Evolutionary conservation across 2,888 invertebrate genomes (phyloP), one percentile per base, ranked within the genome.

Genomic region (Scrobipalpa costella): DNA sequence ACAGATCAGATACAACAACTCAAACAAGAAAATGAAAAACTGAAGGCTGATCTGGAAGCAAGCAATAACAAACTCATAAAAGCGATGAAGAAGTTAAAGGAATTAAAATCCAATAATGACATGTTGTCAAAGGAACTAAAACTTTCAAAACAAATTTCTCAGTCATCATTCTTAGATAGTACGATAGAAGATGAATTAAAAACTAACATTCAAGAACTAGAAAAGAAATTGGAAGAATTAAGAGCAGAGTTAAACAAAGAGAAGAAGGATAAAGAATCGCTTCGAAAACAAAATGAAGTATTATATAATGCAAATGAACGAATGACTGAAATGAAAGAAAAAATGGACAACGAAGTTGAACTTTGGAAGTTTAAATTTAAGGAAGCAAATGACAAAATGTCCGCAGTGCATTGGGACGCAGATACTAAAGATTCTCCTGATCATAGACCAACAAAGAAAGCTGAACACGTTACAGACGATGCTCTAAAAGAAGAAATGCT

Each of bases 171-270:
- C 75, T 88, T 97, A 57, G 95, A 97, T 74, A 93, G 93, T 63
- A 94, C 96, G 7, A 95, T 97, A 65, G 95, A 96, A 79, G 96
- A 96, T 71, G 97, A 97, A 83, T 80, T 97, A n/a, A 94, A 94
- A 70, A 86, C 86, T 13, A 96, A 96, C 79, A 88, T 96, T 33
- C 84, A 88, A 64, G 85, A 90, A 57, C 83, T 96, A 60, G 96
- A 96, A 74, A 94, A 94, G 66, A 93, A 92, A 70, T 77, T 95
- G 15, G 91, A 90, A 66, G 95, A 95, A 67, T 76, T 93, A 1
- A 90, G 82, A 63, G 80, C 88, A 21, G 94, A 94, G 62, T 78
- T 93, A 50, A 93, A 92, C 49, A 94, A 93, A 77, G 92, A 94
- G 66, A 91, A 90, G 63, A 78, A 84, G 0, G 97, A 97, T 70